Evolutionary conservation across 2,113 vertebrate species (phyloP).

Genomic region (Leptodactylus fuscus): DNA sequence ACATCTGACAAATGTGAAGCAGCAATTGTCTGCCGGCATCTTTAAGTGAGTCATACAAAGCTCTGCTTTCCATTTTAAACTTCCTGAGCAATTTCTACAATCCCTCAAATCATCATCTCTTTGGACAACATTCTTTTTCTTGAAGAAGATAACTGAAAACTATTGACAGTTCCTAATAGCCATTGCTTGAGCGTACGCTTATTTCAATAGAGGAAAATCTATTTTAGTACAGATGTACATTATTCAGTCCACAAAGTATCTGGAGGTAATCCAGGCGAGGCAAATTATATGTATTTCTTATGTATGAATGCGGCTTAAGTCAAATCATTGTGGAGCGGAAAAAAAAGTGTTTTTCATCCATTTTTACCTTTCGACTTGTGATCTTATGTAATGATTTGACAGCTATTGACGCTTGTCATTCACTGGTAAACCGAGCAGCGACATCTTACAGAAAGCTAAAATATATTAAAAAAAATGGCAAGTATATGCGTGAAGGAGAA

Average conservation of each 20-base stretch:
- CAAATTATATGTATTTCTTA: constrained; percentile 22
- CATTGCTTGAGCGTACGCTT: neutral
- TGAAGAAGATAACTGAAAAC: neutral
- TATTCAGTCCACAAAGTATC: constrained; percentile 35
- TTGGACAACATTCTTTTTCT: constrained; percentile 17
- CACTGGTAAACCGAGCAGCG: neutral
- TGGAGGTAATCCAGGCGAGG: neutral
- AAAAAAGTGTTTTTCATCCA: constrained; percentile 23
- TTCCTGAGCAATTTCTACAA: neutral
- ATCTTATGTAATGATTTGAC: constrained; percentile 23
- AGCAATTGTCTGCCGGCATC: too few species aligned
- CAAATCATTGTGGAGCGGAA: constrained; percentile 35
- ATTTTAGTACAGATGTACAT: constrained; percentile 32
- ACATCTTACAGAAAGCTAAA: neutral
- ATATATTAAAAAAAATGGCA: neutral
- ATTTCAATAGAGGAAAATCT: constrained; percentile 51
- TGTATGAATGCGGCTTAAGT: constrained; percentile 11
- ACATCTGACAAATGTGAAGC: neutral
- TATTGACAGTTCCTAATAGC: constrained; percentile 51
- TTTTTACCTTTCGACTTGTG: constrained; percentile 1
- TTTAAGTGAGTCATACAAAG: neutral
- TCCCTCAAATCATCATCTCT: constrained; percentile 9
- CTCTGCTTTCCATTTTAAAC: neutral
- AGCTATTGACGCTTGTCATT: constrained; percentile 27
- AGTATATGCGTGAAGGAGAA: neutral